Conservation (phyloP, 2,797 vertebrate genomes). For the Fistularia commersonii region DNA sequence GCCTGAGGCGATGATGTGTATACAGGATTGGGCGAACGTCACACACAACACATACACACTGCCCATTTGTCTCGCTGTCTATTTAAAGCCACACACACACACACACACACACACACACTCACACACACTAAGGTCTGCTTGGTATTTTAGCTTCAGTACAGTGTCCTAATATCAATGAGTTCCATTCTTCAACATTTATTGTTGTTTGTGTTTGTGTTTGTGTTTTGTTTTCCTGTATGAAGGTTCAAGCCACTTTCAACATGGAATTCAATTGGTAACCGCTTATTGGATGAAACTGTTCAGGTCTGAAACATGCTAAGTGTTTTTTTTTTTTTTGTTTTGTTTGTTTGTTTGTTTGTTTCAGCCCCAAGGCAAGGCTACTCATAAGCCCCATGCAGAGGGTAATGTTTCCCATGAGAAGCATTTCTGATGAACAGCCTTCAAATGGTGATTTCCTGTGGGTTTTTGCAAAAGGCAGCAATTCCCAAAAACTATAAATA, state of each 20-base stretch:
- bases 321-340: too few species aligned
- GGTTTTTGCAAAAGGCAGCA: conserved; percentile 11
- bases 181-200: conserved; percentile 36
- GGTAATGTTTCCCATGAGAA: conserved; percentile 9
- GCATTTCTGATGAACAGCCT: conserved; percentile 23
- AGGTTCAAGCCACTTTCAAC: conserved; percentile 41
- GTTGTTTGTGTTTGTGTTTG: conserved; percentile 16
- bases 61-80: conserved; percentile 1
- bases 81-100: background rate
- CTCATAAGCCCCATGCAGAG: conserved; percentile 2
- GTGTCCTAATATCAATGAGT: conserved; percentile 25
- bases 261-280: conserved; percentile 41
- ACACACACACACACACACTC: background rate
- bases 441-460: conserved; percentile 25
- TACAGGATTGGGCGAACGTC: conserved; percentile 19
- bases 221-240: conserved; percentile 8
- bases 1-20: conserved; percentile 41
- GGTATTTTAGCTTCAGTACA: conserved; percentile 26
- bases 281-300: conserved; percentile 51
- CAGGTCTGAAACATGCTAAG: conserved; percentile 31
- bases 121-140: conserved; percentile 2
- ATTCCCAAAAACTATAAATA: conserved; percentile 10
- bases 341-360: too few species aligned
- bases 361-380: conserved; percentile 43
- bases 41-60: conserved; percentile 5